Percentiles rank a stretch among this genome's conserved stretches.
Evolutionary conservation across 2,888 invertebrate species (phyloP).

Genomic region (Agrochola circellaris): DNA sequence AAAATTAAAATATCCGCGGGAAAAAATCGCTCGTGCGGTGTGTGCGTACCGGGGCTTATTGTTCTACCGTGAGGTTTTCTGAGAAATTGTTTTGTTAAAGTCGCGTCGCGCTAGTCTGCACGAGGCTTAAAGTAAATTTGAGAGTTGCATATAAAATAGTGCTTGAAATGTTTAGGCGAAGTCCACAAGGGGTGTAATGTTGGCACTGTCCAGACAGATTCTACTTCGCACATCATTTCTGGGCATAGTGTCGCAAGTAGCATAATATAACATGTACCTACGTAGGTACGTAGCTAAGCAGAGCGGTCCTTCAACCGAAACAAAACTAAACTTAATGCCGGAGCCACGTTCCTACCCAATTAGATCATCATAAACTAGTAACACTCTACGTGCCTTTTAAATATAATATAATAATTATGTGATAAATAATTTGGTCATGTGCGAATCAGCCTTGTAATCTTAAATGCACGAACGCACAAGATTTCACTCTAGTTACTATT

Average conservation of each 20-base stretch:
- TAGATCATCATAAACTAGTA: background rate
- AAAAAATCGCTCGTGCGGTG: no score
- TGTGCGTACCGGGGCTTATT: no score
- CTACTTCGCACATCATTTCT: background rate
- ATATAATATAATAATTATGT: conserved; percentile 6
- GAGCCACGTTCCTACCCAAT: conserved; percentile 5
- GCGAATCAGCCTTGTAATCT: conserved; percentile 29
- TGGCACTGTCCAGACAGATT: background rate
- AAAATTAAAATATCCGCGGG: no score
- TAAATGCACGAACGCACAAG: conserved; percentile 43
- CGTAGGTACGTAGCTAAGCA: background rate
- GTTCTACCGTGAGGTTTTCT: no score
- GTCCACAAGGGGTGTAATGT: background rate
- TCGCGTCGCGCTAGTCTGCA: no score
- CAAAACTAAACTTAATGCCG: background rate
- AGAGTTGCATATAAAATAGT: background rate
- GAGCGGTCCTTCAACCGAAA: conserved; percentile 9
- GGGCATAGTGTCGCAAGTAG: background rate
- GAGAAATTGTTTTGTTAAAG: no score
- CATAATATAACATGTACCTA: background rate
- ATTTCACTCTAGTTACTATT: conserved; percentile 14
- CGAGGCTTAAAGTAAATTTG: no score
- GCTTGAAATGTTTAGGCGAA: background rate
- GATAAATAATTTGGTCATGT: conserved; percentile 29
- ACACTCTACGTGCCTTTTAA: conserved; percentile 5